Percentiles rank a stretch among this genome's conserved stretches.
phyloP scores from a whole-genome alignment of 1,140 invertebrate genomes.

The Atopsyche davidsoni region DNA sequence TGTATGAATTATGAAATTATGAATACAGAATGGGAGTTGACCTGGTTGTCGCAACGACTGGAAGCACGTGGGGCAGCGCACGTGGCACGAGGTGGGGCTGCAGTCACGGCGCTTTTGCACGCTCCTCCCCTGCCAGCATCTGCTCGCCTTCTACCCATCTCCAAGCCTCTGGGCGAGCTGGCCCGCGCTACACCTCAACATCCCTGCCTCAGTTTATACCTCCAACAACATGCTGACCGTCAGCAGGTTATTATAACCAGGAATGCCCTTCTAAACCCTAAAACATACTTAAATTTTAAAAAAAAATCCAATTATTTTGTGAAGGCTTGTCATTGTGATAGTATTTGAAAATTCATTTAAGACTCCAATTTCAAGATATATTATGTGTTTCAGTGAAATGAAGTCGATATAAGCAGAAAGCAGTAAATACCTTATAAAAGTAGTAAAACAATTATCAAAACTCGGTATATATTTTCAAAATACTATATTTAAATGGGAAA shows the following conservation, averaged over 20 bases:
- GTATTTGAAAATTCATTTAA: no score
- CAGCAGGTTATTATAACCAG: slow-evolving; percentile 17
- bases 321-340: no score
- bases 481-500: no score
- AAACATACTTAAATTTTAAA: background rate
- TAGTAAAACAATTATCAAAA: no score
- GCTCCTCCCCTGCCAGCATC: slow-evolving; percentile 18
- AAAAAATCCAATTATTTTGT: slow-evolving; percentile 1
- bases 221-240: slow-evolving; percentile 18
- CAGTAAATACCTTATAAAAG: no score
- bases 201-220: slow-evolving; percentile 15
- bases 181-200: slow-evolving; percentile 1
- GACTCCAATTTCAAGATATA: no score
- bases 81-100: slow-evolving; percentile 18
- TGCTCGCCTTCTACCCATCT: slow-evolving; percentile 3
- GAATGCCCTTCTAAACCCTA: background rate
- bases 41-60: slow-evolving; percentile 25
- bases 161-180: slow-evolving; percentile 8
- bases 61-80: slow-evolving; percentile 17
- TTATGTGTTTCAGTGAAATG: no score
- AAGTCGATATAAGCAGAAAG: no score
- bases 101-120: slow-evolving; percentile 5
- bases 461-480: no score
- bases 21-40: slow-evolving; percentile 24
- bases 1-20: background rate